Conservation (phyloP, 2,113 vertebrate genomes). For the Solea senegalensis region DNA sequence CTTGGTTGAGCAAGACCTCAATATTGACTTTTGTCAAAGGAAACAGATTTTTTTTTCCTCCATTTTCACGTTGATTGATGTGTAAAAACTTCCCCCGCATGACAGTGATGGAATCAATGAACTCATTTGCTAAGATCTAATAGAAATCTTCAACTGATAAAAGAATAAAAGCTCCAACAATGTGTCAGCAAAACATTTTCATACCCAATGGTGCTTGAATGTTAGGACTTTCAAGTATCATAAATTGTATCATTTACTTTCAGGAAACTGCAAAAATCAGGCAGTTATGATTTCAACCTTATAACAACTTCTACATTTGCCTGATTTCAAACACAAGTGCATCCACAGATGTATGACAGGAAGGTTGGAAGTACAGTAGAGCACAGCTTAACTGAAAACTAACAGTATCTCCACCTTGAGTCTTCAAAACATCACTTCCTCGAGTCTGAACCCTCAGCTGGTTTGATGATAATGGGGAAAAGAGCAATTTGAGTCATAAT, state of each 20-base stretch:
- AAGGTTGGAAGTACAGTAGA: too few relatives aligned
- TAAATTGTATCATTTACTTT: not conserved
- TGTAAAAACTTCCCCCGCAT: slow-evolving; percentile 42
- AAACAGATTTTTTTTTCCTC: slow-evolving; percentile 27
- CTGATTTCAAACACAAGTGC: too few relatives aligned
- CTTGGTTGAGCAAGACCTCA: slow-evolving; percentile 24
- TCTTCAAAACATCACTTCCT: too few relatives aligned
- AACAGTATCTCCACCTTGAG: too few relatives aligned
- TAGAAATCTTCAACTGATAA: slow-evolving; percentile 54
- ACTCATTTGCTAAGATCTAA: slow-evolving; percentile 60
- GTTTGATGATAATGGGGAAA: too few relatives aligned
- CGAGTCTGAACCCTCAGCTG: too few relatives aligned
- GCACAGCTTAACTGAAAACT: too few relatives aligned
- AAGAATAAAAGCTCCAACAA: slow-evolving; percentile 44
- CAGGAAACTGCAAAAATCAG: too few relatives aligned
- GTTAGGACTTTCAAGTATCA: not conserved
- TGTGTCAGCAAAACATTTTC: slow-evolving; percentile 40
- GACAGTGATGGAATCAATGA: slow-evolving; percentile 66
- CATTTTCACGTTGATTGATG: slow-evolving; percentile 63
- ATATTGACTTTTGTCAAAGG: slow-evolving; percentile 45
- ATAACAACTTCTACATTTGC: not conserved
- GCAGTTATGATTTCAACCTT: not conserved
- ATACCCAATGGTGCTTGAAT: not conserved
- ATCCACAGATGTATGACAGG: too few relatives aligned
- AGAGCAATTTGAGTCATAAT: not conserved